A percentile compares a stretch with the other conserved stretches of the same genome.
These are phyloP conservation scores for Phalacrocorax aristotelis DNA, from an alignment of 2,113 vertebrate genomes.

Conservation along the genomic window DNA sequence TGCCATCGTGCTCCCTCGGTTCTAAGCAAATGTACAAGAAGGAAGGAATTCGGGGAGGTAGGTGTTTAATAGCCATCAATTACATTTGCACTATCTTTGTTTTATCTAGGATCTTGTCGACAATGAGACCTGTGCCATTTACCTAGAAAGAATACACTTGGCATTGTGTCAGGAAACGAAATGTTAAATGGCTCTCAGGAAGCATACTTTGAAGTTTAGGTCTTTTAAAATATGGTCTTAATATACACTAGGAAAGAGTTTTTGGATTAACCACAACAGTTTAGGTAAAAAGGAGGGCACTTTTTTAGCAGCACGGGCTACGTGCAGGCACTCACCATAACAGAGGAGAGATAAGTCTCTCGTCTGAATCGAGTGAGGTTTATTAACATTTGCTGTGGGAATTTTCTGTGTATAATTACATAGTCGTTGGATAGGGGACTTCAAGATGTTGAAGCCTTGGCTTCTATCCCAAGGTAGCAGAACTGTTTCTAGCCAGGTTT, in stretches of 20 bases:
- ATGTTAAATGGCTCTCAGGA: not conserved
- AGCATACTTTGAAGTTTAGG: not conserved
- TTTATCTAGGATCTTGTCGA: not conserved
- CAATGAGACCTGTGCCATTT: not conserved
- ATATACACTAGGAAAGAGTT: not conserved
- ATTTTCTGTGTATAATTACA: not conserved
- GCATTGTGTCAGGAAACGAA: not conserved
- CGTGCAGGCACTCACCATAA: fast-evolving
- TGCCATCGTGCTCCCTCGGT: constrained; percentile 62
- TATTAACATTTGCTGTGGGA: not conserved
- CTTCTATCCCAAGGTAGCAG: not conserved
- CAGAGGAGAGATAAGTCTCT: not conserved
- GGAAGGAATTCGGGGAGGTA: not conserved
- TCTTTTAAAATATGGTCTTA: not conserved
- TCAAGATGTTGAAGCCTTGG: not conserved
- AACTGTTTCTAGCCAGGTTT: not conserved
- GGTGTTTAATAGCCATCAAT: not conserved
- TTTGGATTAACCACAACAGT: not conserved
- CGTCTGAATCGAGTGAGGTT: not conserved
- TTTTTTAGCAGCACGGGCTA: not conserved
- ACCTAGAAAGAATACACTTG: not conserved
- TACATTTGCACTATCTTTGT: not conserved
- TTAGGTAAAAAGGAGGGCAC: not conserved
- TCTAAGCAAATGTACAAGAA: not conserved
- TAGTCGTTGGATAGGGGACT: fast-evolving